These are phyloP conservation scores for Tipula unca DNA, from an alignment of 2,888 invertebrate genomes.

Conservation along the genomic window DNA sequence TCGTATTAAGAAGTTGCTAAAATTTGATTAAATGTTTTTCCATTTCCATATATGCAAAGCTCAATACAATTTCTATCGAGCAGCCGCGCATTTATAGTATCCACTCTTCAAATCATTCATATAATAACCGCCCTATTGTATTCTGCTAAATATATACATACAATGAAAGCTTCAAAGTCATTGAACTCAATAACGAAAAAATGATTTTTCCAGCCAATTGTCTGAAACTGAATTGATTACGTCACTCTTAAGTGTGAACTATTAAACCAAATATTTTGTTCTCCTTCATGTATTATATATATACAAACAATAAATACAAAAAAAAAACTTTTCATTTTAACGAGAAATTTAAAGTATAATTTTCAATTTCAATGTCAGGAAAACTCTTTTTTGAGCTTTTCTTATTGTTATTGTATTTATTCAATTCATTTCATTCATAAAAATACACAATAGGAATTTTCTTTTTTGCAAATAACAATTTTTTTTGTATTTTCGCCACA, in stretches of 20 bases:
- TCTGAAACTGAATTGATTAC: neutral
- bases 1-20: too few relatives aligned
- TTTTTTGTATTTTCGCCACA: neutral
- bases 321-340: neutral
- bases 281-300: neutral
- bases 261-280: constrained; percentile 2
- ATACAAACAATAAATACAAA: neutral
- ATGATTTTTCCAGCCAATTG: neutral
- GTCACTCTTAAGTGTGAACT: neutral
- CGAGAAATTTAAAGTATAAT: constrained; percentile 2
- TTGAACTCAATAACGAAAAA: neutral
- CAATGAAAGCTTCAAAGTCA: neutral
- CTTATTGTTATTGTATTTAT: constrained; percentile 14
- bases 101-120: neutral
- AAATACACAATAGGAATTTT: neutral
- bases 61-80: too few relatives aligned
- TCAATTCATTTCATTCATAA: constrained; percentile 14
- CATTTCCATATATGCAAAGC: too few relatives aligned
- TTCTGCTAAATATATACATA: neutral
- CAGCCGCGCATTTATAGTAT: too few relatives aligned
- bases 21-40: too few relatives aligned
- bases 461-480: neutral
- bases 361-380: constrained; percentile 14
- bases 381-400: constrained; percentile 8
- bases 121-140: neutral